Percentiles rank a stretch among this genome's conserved stretches.
These are phyloP conservation scores for Imbricaverruca yamaguchii DNA, from an alignment of 2,888 invertebrate species.

Conservation along the genomic window DNA sequence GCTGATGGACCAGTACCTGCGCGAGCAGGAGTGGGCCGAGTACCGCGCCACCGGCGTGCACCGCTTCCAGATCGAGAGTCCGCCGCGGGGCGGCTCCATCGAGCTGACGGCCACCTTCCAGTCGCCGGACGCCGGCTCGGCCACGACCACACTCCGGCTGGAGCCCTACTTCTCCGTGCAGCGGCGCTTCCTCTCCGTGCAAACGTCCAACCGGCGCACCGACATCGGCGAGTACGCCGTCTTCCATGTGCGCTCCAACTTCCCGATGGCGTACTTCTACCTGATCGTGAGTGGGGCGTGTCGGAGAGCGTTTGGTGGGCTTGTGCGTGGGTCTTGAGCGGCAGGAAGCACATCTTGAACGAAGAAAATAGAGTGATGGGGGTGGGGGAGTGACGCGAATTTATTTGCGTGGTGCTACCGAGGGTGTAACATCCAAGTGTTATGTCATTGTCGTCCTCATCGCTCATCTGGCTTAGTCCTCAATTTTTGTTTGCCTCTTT, in stretches of 20 bases:
- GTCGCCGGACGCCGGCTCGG: background rate
- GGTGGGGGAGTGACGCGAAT: too few relatives aligned
- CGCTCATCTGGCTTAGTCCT: too few relatives aligned
- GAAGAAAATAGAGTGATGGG: too few relatives aligned
- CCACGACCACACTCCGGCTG: background rate
- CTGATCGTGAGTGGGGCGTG: slow-evolving; percentile 27
- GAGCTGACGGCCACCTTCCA: slow-evolving; percentile 26
- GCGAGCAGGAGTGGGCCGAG: slow-evolving; percentile 28
- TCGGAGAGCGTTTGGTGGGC: too few relatives aligned
- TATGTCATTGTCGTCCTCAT: too few relatives aligned
- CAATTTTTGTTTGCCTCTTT: too few relatives aligned
- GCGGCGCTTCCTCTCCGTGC: background rate
- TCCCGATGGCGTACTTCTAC: slow-evolving; percentile 34
- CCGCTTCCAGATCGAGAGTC: slow-evolving; percentile 24
- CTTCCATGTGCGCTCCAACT: slow-evolving; percentile 48
- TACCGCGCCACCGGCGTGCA: slow-evolving; percentile 26
- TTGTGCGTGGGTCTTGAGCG: too few relatives aligned
- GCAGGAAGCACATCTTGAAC: too few relatives aligned
- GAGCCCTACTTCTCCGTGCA: background rate
- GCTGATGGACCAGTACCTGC: background rate
- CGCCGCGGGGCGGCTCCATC: slow-evolving; percentile 12
- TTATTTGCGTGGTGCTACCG: too few relatives aligned
- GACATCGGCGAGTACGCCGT: slow-evolving; percentile 48
- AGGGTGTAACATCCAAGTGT: too few relatives aligned
- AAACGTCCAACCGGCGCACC: slow-evolving; percentile 41